Evolutionary conservation across 2,797 vertebrate genomes (phyloP), one percentile per base, ranked within the genome.

Genomic region (Acipenser oxyrinchus): DNA sequence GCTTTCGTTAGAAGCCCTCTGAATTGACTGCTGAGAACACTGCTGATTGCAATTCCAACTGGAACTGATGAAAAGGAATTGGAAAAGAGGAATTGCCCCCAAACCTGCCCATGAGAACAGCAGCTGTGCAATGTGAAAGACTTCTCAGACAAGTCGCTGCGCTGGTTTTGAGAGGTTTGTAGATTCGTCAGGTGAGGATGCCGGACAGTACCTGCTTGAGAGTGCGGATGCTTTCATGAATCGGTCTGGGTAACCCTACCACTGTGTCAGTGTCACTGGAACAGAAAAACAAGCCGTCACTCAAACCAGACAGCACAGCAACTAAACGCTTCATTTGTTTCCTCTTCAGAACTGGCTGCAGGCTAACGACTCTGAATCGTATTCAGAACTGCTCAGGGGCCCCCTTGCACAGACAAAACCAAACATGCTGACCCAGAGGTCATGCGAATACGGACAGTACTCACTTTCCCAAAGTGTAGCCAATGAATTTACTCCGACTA

Each of bases 401-500:
- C 4, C 23, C 23, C 23, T 37, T 37, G 23, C 4, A 37, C 23
- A 37, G 23, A 37, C 2, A 37, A 4, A 37, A 37, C 23, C 23
- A 37, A 37, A 37, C 23, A 37, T 2, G 23, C 23, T 37, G 23
- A 37, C 4, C 23, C 23, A 37, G 23, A 37, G 23, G 23, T 4
- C 23, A 37, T 37, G 23, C 23, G 23, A 37, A 37, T 37, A 37
- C 2, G 23, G 23, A 37, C 23, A 37, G 23, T 37, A 82, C 92
- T 81, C 76, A 97, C 97, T 87, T 96, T 81, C 97, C 96, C 23
- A 98, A 89, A 0, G 95, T 97, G 79, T 98, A 99, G 63, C 96
- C 97, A 0, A 99, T 99, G 79, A 99, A 99, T 84, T 99, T 99
- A 89, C 95, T 99, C 81, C 97, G 88, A 81, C 96, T 99, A 63